Evolutionary conservation across 2,888 invertebrate species (phyloP).

Genomic region (Dysmachus trigonus): DNA sequence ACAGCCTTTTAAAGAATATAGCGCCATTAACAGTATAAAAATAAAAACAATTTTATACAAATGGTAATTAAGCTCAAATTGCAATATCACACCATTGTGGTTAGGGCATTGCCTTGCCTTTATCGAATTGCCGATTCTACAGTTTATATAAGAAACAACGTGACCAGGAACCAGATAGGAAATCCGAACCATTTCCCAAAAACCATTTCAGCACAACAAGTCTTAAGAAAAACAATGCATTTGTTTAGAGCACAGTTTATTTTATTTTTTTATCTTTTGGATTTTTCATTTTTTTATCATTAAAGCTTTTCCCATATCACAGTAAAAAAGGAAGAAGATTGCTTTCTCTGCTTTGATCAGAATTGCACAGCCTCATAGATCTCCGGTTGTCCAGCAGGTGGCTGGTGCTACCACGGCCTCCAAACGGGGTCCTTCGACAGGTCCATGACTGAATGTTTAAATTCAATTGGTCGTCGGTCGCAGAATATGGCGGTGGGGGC

Average conservation of each 20-base stretch:
- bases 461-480: not conserved
- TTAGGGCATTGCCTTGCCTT: not conserved
- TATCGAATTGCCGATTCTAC: not conserved
- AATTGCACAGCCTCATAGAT: slow-evolving; percentile 30
- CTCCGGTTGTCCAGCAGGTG: not conserved
- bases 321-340: not conserved
- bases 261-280: not conserved
- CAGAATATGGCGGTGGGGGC: not conserved
- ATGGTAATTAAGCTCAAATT: not conserved
- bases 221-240: not conserved
- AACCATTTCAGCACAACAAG: not conserved
- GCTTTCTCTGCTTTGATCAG: not conserved
- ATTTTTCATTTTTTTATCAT: slow-evolving; percentile 7
- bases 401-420: slow-evolving; percentile 10
- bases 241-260: not conserved
- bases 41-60: not conserved
- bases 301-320: slow-evolving; percentile 35
- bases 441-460: slow-evolving; percentile 9
- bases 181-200: not conserved
- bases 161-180: not conserved
- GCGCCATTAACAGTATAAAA: not conserved
- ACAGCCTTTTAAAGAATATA: too few species aligned
- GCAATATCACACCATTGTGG: not conserved
- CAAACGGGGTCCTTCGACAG: slow-evolving; percentile 22
- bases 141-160: not conserved